These are phyloP conservation scores for Gymnothorax javanicus DNA, from an alignment of 2,797 vertebrate genomes.

Conservation along the genomic window DNA sequence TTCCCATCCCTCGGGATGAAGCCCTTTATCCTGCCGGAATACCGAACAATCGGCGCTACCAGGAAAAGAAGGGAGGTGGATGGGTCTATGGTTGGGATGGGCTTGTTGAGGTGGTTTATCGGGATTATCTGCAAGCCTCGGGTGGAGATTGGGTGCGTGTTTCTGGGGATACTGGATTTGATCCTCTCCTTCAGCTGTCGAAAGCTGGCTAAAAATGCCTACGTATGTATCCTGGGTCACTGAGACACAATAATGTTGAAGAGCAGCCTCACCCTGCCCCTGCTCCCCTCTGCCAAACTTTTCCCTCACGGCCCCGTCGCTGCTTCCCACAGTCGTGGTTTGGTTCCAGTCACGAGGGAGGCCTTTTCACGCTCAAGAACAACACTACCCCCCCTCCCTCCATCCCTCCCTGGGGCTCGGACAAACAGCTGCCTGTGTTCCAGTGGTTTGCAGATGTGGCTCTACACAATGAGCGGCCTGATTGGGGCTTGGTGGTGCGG, in stretches of 20 bases:
- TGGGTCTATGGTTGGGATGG: too few relatives aligned
- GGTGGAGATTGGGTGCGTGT: not conserved
- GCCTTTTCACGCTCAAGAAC: conserved; percentile 40
- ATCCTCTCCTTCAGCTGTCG: conserved; percentile 3
- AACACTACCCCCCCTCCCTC: conserved; percentile 18
- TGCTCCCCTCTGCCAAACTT: not conserved
- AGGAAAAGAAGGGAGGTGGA: not conserved
- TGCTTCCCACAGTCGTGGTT: conserved; percentile 37
- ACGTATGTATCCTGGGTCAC: not conserved
- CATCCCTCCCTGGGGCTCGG: conserved; percentile 22
- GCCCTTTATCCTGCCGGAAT: not conserved
- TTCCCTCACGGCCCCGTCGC: conserved; percentile 40
- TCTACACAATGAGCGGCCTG: conserved; percentile 28
- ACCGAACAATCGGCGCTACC: not conserved
- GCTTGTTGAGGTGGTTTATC: not conserved
- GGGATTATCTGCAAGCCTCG: not conserved
- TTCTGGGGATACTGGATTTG: not conserved
- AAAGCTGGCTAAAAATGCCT: not conserved
- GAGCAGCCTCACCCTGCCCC: not conserved
- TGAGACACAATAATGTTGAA: not conserved
- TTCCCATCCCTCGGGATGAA: not conserved
- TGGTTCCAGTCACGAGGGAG: conserved; percentile 37
- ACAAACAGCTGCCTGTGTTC: conserved; percentile 41
- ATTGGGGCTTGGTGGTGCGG: not conserved
- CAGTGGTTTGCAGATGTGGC: conserved; percentile 5